Base-by-base conservation (phyloP, 2,888 invertebrate species). In the Parnassius mnemosyne region DNA sequence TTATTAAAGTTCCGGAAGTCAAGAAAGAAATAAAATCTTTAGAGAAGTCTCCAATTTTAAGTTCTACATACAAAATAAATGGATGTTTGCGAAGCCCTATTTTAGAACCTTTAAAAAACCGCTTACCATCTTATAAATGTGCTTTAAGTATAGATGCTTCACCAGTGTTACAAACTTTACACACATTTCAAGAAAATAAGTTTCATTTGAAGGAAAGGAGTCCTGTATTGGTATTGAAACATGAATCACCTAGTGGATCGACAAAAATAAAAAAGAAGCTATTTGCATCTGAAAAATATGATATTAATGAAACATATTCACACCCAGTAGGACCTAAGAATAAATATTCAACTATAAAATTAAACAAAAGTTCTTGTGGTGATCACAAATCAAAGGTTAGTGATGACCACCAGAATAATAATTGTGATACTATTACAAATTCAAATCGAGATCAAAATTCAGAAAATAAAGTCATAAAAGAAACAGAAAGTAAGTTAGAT, bases 251-350 rank as follows among this genome's bases (percentile, higher is more conserved):
- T 0, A 77, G 72, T 63, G 12, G 53, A 44, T 65, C 73, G 9
- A 66, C 68, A 0, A 82, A 75, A 60, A 77, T 83, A 0, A 78
- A 66, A 60, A 89, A 86, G 70, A 81, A 78, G 44, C 67, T 88
- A 2, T 83, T 82, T 55, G 49, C n/a, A 13, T 66, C 65, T 9
- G 56, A 61, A 43, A 60, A 42, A 3, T 49, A 9, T 49, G 7
- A 9, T 46, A 46, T n/a, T 49, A 49, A 49, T 13, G 13, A 12
- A 13, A 13, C n/a, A n/a, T n/a, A 2, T 3, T 20, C 20, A 20
- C 20, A 20, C 9, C 0, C 13, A 49, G 49, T 13, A 13, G 10
- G 10, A 13, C 9, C n/a, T 49, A 49, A 49, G 34, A 34, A 34
- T 11, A 49, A 49, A 49, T 49, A 9, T 13, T 49, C 13, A 9